These are phyloP conservation scores for Buphagus erythrorhynchus DNA, from an alignment of 2,797 vertebrate genomes.

Conservation along the genomic window DNA sequence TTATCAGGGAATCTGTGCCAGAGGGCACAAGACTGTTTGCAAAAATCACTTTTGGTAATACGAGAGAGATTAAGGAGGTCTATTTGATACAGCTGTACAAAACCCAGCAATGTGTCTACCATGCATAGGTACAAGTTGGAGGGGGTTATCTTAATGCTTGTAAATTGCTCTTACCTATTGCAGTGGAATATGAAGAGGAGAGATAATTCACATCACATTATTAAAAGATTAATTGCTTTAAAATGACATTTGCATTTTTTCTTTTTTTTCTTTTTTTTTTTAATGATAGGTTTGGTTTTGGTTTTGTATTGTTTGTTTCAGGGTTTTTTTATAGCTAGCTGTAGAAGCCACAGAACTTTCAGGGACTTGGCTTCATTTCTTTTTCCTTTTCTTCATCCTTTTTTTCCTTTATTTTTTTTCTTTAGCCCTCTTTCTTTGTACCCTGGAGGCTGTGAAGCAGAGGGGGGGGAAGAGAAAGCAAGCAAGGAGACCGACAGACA, in stretches of 20 bases:
- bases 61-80: conserved; percentile 67
- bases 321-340: not conserved
- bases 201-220: not conserved
- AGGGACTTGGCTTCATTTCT: conserved; percentile 77
- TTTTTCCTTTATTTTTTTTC: not conserved
- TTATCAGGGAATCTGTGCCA: conserved; percentile 76
- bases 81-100: conserved; percentile 68
- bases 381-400: conserved; percentile 45
- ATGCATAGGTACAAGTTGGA: conserved; percentile 47
- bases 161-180: not conserved
- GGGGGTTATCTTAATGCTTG: not conserved
- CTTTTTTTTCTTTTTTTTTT: not conserved
- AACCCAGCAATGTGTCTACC: conserved; percentile 19
- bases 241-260: not conserved
- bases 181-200: not conserved
- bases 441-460: conserved; percentile 67
- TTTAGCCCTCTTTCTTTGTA: conserved; percentile 49
- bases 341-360: conserved; percentile 77
- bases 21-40: conserved; percentile 74
- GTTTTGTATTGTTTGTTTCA: not conserved
- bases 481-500: conserved; percentile 80
- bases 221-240: conserved; percentile 21
- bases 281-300: not conserved
- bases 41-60: conserved; percentile 77
- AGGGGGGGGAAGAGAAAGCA: conserved; percentile 45